Conservation (phyloP, 2,888 invertebrate genomes). For the Lomographa bimaculata region DNA sequence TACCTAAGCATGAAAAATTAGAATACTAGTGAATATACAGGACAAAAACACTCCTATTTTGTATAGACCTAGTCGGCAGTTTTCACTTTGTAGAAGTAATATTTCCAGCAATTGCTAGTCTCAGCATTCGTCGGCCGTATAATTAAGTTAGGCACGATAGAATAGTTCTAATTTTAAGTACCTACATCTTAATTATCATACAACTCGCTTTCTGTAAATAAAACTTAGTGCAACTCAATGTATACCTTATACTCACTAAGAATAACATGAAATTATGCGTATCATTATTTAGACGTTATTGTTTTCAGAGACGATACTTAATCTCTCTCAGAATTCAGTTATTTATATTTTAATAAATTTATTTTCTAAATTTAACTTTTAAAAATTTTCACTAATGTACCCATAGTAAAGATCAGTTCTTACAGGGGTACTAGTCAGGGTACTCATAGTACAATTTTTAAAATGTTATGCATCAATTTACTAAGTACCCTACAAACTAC, state of each 20-base stretch:
- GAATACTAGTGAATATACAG: too few species aligned
- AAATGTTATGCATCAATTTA: slow-evolving; percentile 19
- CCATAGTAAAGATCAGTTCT: slow-evolving; percentile 18
- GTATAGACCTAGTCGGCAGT: too few species aligned
- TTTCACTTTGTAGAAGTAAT: too few species aligned
- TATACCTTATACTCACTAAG: slow-evolving; percentile 17
- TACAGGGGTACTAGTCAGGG: slow-evolving; percentile 20
- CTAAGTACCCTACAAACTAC: slow-evolving; percentile 31
- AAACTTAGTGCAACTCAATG: slow-evolving; percentile 13
- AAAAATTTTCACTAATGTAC: slow-evolving; percentile 14
- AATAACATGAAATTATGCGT: slow-evolving; percentile 23
- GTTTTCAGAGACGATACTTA: slow-evolving; percentile 41
- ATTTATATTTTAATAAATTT: slow-evolving; percentile 19
- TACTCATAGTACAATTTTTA: slow-evolving; percentile 23
- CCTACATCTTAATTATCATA: slow-evolving; percentile 17
- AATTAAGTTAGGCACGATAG: slow-evolving; percentile 25
- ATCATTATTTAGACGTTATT: slow-evolving; percentile 42
- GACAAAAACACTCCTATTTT: too few species aligned
- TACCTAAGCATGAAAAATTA: too few species aligned
- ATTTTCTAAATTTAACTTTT: slow-evolving; percentile 15
- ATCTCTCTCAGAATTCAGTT: slow-evolving; percentile 51
- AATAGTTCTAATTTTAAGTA: slow-evolving; percentile 18
- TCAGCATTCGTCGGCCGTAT: slow-evolving; percentile 19
- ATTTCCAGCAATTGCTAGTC: too few species aligned
- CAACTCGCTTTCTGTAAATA: slow-evolving; percentile 12